Percentiles rank a stretch among this genome's conserved stretches.
These are phyloP conservation scores for Chaetops frenatus DNA, from an alignment of 2,113 vertebrate genomes.

Conservation along the genomic window DNA sequence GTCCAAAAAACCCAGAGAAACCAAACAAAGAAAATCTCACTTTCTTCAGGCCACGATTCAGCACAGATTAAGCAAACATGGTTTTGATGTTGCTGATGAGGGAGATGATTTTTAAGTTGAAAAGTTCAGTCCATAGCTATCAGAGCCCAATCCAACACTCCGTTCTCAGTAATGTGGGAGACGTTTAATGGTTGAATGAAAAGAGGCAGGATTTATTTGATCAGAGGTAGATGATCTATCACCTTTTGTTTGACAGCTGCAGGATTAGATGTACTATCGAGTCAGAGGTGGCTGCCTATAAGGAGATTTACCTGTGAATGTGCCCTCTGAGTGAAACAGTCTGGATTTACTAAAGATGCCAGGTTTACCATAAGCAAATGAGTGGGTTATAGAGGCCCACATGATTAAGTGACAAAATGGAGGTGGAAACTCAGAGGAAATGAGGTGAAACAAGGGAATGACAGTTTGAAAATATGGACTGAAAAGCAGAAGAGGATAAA, in stretches of 20 bases:
- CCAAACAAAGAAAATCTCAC: neutral
- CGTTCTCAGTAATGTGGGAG: neutral
- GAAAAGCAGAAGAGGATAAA: neutral
- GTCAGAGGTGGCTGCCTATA: constrained; percentile 27
- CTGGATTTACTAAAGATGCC: constrained; percentile 62
- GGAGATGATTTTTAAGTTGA: neutral
- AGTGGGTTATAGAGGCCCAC: neutral
- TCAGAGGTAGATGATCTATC: constrained; percentile 8
- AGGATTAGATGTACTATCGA: neutral
- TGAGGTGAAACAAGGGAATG: constrained; percentile 38
- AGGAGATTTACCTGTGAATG: constrained; percentile 49
- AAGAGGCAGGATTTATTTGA: neutral
- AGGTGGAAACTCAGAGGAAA: constrained; percentile 45
- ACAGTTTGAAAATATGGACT: neutral
- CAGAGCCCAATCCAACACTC: neutral
- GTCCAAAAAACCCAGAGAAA: neutral
- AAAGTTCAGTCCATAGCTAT: neutral
- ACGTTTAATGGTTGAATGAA: neutral
- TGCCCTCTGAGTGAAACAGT: constrained; percentile 10
- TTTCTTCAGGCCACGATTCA: neutral
- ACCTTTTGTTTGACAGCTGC: neutral
- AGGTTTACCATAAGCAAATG: constrained; percentile 50
- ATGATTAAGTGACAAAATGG: constrained; percentile 47
- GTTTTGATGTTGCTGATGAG: neutral
- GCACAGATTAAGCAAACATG: neutral